Evolutionary conservation across 1,140 invertebrate species (phyloP).

Genomic region (Zaprionus tsacasi): DNA sequence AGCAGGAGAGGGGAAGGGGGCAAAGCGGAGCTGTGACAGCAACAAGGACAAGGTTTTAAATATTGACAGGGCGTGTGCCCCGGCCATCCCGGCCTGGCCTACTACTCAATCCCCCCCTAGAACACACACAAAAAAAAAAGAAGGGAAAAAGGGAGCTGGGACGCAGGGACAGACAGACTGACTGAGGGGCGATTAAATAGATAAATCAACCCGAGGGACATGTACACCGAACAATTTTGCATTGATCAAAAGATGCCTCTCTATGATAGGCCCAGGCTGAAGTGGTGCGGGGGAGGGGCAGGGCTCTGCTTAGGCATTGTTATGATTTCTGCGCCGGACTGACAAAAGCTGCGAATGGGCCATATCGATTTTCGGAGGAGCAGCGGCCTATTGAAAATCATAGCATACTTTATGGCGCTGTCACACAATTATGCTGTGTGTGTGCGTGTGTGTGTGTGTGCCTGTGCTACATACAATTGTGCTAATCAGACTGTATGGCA

Average conservation of each 20-base stretch:
- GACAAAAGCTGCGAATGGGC: conserved; percentile 41
- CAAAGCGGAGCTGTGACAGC: conserved; percentile 42
- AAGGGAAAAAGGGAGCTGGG: conserved; percentile 4
- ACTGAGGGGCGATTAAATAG: conserved; percentile 66
- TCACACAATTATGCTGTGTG: conserved; percentile 34
- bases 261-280: neutral
- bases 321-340: conserved; percentile 52
- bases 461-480: conserved; percentile 56
- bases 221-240: conserved; percentile 72
- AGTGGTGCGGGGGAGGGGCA: neutral
- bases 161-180: neutral
- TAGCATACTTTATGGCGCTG: conserved; percentile 56
- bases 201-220: conserved; percentile 82
- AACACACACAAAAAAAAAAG: conserved; percentile 14
- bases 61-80: conserved; percentile 64
- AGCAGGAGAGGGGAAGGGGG: neutral
- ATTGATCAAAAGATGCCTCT: conserved; percentile 69
- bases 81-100: neutral
- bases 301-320: conserved; percentile 61
- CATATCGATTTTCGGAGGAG: conserved; percentile 64
- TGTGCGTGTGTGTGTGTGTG: conserved; percentile 15
- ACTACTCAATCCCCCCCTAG: neutral
- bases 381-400: conserved; percentile 55
- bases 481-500: conserved; percentile 54
- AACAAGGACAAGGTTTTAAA: conserved; percentile 79